Percentiles rank a stretch among this genome's conserved stretches.
phyloP scores from a whole-genome alignment of 2,888 invertebrate species.

The Hemithea aestivaria region DNA sequence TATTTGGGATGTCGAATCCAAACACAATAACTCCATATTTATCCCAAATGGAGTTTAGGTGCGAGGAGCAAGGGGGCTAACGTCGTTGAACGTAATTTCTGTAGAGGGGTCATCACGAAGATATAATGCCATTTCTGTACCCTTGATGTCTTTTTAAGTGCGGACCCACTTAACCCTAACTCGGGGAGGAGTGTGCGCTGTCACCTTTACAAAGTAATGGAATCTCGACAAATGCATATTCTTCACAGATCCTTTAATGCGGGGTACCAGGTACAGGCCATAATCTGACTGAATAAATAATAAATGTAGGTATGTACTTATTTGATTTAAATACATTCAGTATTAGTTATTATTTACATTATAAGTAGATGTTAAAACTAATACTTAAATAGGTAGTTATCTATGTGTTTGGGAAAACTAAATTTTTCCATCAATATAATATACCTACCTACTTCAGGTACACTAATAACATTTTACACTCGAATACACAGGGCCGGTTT shows the following conservation, averaged over 20 bases:
- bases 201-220: conserved; percentile 50
- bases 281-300: too few species aligned
- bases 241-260: conserved; percentile 29
- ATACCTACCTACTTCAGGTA: too few species aligned
- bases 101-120: conserved; percentile 71
- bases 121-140: conserved; percentile 75
- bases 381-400: too few species aligned
- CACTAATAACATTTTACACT: too few species aligned
- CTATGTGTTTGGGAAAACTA: too few species aligned
- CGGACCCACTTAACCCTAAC: conserved; percentile 72
- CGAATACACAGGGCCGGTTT: too few species aligned
- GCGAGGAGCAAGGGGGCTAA: conserved; percentile 51
- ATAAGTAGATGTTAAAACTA: too few species aligned
- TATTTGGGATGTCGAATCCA: background rate
- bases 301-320: too few species aligned
- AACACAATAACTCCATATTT: conserved; percentile 10
- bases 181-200: conserved; percentile 48
- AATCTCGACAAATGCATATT: conserved; percentile 31
- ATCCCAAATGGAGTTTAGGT: conserved; percentile 10
- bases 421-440: too few species aligned
- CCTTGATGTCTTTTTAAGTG: conserved; percentile 78
- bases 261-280: too few species aligned
- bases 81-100: conserved; percentile 65
- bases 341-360: too few species aligned
- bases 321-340: too few species aligned